Base-by-base conservation (phyloP, 2,888 invertebrate species). In the Troglohyphantes excavatus region DNA sequence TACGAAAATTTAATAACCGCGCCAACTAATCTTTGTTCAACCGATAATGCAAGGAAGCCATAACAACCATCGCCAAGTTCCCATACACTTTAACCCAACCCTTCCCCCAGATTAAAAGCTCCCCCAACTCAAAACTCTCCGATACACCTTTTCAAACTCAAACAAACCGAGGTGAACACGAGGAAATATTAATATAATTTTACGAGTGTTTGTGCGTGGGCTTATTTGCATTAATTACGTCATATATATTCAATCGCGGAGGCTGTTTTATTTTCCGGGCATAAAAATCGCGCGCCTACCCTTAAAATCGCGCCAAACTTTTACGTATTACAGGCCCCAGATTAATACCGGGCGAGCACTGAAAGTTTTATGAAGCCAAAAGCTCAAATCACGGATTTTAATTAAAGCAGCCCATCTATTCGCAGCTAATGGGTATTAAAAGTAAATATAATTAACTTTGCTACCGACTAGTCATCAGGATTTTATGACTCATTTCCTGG, bases 391-490 rank as follows among this genome's bases (percentile, higher is more conserved):
- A 59, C 75, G 67, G 88, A 82, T 82, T 88, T 88, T 88, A 88
- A 88, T 88, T 88, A 88, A 88, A 82, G 75, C 88, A 88, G 88
- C 88, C 88, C 75, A 88, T 88, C 75, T 88, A 88, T 88, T 88
- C 33, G 67, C 67, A 39, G 82, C 88, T 88, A 88, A 88, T 88
- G 88, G 88, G 82, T 88, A 88, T 88, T 88, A 88, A 88, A 88
- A 88, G 82, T 88, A 88, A 88, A 88, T 88, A 88, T 88, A 88
- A 88, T 88, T 88, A 88, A 88, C 88, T 88, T 61, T n/a, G 88
- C 67, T 88, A 59, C 88, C 27, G 88, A 76, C 82, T 67, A 88
- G 88, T 82, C 88, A 88, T 88, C 88, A 88, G 81, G 82, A 88
- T 88, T 88, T 88, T 88, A 88, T 88, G 88, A 88, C 82, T 82